Evolutionary conservation across 1,140 invertebrate genomes (phyloP).

Genomic region (Yoshiicerus persimilis): DNA sequence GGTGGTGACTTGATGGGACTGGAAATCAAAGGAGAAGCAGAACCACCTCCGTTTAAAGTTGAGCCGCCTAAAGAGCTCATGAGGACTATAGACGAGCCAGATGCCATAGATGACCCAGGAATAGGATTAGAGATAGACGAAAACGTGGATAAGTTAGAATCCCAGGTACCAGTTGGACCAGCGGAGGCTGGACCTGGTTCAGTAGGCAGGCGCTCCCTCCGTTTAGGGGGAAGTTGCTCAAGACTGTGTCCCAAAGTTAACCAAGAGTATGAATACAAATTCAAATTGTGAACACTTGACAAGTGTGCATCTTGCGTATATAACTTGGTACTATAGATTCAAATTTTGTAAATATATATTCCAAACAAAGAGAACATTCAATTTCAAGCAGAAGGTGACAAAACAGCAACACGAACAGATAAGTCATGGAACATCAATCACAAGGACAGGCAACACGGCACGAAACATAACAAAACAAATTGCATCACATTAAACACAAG

Average conservation of each 20-base stretch:
- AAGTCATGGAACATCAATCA: neutral
- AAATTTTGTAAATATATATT: neutral
- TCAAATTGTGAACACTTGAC: conserved; percentile 36
- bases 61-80: neutral
- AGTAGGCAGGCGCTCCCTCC: conserved; percentile 67
- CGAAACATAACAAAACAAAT: neutral
- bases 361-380: neutral
- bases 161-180: conserved; percentile 48
- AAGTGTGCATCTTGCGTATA: neutral
- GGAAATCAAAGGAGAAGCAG: conserved; percentile 30
- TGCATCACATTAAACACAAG: neutral
- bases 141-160: neutral
- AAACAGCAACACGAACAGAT: neutral
- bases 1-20: conserved; percentile 37
- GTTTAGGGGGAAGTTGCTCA: conserved; percentile 43
- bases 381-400: neutral
- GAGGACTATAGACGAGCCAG: neutral
- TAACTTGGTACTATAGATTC: neutral
- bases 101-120: neutral
- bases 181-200: conserved; percentile 62
- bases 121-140: neutral
- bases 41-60: neutral
- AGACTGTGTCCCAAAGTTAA: conserved; percentile 37
- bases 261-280: conserved; percentile 5
- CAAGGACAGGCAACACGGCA: neutral